Evolutionary conservation across 2,113 vertebrate genomes (phyloP).

Genomic region (Alouatta palliata): DNA sequence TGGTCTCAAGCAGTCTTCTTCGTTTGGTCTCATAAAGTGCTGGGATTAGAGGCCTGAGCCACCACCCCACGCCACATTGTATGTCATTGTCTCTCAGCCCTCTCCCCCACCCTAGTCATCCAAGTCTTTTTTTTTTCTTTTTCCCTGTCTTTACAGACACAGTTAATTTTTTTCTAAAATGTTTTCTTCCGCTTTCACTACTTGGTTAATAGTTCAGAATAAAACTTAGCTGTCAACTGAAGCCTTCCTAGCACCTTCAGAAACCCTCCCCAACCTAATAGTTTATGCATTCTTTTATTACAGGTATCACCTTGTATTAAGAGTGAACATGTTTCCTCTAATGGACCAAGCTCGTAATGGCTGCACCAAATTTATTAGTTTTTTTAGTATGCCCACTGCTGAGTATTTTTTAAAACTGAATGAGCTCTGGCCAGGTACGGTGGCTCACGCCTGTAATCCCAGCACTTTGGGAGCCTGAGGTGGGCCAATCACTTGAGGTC

Average conservation of each 20-base stretch:
- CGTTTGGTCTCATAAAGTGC: background rate
- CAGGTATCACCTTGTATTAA: background rate
- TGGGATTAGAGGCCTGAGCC: background rate
- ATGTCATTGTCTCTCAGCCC: background rate
- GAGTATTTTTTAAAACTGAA: constrained; percentile 16
- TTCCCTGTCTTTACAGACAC: background rate
- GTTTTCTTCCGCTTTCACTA: background rate
- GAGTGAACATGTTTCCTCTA: background rate
- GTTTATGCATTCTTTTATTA: background rate
- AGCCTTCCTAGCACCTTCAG: background rate
- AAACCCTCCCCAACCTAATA: background rate
- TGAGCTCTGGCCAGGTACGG: background rate
- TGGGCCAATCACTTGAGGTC: too few species aligned
- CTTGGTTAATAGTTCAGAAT: constrained; percentile 4
- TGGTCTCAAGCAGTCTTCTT: background rate
- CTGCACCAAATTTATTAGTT: background rate
- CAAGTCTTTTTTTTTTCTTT: background rate
- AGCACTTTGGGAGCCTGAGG: too few species aligned
- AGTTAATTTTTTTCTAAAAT: constrained; percentile 27
- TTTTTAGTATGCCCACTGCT: background rate
- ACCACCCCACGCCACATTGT: background rate
- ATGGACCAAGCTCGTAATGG: background rate
- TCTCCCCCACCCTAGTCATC: background rate
- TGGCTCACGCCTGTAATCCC: too few species aligned
- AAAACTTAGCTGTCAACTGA: background rate